Base-by-base conservation (phyloP, 2,797 vertebrate genomes). In the Rachycentron canadum region DNA sequence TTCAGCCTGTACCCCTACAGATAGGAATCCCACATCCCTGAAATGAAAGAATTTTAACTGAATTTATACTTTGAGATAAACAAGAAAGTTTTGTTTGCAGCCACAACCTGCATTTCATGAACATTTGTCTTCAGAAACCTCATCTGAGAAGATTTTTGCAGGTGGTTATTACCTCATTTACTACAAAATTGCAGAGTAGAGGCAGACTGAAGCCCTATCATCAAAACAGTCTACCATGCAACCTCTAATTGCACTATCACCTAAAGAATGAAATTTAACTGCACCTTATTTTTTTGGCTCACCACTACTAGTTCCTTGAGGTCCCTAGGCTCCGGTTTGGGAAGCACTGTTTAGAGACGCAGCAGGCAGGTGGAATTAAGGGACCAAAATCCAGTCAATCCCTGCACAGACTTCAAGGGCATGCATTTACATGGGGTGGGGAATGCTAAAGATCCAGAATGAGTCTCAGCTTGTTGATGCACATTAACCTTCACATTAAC, bases 381-480 rank as follows among this genome's bases (percentile, higher is more conserved):
- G 21, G 53, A 67, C 17, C 40, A 73, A 83, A 73, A 81, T 71
- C 41, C 28, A 65, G 63, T 69, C 58, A 69, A 49, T 88, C 64
- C 58, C 62, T 12, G 38, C n/a, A 64, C 52, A 86, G 64, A 60
- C 79, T 63, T 45, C 32, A 62, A 63, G 50, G 34, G 57, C 19
- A 40, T 65, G 68, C 52, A 73, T 70, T 70, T 73, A 68, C 52
- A 71, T n/a, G 58, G 70, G 78, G 76, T 80, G 84, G 85, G 73
- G 79, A 86, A 82, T 68, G 69, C 16, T 63, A 41, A 49, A 82
- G 75, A 88, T 77, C 65, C 41, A 50, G 82, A 82, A 93, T 93
- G 71, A 87, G 88, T 89, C 85, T 78, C 50, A 71, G 87, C 93
- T 90, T 94, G 92, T 91, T 87, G 78, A 78, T 73, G 80, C 88